A percentile compares a stretch with the other conserved stretches of the same genome.
phyloP scores from a whole-genome alignment of 2,888 invertebrate species.

The Ormia ochracea region DNA sequence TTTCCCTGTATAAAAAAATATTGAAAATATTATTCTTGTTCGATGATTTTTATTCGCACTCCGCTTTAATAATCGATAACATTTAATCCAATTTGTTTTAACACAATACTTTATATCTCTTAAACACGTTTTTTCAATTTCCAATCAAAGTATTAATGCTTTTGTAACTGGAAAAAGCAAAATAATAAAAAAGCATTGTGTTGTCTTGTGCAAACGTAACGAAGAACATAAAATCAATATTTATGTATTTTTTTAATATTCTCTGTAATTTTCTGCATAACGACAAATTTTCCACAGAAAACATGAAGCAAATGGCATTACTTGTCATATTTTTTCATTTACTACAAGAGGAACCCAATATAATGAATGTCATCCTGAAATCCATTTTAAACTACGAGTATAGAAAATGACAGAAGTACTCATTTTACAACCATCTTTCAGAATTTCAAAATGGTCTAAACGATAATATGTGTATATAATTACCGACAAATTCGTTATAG shows the following conservation, averaged over 20 bases:
- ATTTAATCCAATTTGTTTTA: neutral
- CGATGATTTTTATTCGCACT: too few species aligned
- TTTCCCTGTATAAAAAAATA: too few species aligned
- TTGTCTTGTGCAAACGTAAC: neutral
- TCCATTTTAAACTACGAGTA: too few species aligned
- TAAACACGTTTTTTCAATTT: neutral
- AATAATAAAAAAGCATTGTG: neutral
- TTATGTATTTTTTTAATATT: conserved; percentile 5
- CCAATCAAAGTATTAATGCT: neutral
- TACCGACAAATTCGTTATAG: neutral
- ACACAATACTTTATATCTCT: neutral
- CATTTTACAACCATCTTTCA: too few species aligned
- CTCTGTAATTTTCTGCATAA: neutral
- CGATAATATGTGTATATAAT: too few species aligned
- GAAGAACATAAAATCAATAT: conserved; percentile 5
- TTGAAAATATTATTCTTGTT: too few species aligned
- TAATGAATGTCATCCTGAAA: neutral
- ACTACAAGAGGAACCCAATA: neutral
- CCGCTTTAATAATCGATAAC: neutral
- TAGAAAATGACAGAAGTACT: too few species aligned
- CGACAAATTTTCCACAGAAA: neutral
- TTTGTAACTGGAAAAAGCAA: neutral
- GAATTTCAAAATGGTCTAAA: too few species aligned
- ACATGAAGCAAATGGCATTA: neutral
- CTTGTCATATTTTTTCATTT: neutral